Evolutionary conservation across 1,140 invertebrate genomes (phyloP).

Genomic region (Microplitis mediator): DNA sequence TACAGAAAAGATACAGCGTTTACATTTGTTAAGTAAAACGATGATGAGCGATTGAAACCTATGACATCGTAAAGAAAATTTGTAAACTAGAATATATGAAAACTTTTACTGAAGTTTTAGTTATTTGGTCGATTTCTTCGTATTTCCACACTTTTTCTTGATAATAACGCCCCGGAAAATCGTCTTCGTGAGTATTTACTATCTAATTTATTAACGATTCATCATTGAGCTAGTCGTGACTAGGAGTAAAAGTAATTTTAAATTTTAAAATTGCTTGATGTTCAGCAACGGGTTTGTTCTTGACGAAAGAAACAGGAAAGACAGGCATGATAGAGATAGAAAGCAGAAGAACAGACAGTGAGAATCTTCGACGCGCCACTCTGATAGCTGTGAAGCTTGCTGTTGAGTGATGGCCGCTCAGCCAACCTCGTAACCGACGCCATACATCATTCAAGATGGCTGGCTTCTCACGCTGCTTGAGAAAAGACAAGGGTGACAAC

Average conservation of each 20-base stretch:
- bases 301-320: neutral
- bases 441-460: constrained; percentile 66
- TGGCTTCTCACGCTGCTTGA: constrained; percentile 50
- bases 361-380: constrained; percentile 19
- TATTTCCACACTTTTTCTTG: no score
- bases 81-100: no score
- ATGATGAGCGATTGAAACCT: no score
- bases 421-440: constrained; percentile 62
- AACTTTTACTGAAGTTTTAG: no score
- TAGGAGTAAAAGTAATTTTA: constrained; percentile 30
- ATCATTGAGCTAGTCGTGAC: neutral
- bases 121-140: no score
- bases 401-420: constrained; percentile 62
- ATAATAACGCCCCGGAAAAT: no score
- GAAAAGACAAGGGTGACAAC: constrained; percentile 54
- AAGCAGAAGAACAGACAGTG: constrained; percentile 15
- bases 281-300: neutral
- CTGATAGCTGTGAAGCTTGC: constrained; percentile 22
- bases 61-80: no score
- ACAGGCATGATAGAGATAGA: neutral
- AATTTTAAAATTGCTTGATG: constrained; percentile 20
- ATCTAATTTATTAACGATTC: neutral
- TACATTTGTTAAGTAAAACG: no score
- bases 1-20: no score
- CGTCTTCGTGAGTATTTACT: neutral